phyloP scores from a whole-genome alignment of 1,140 invertebrate species.

The Drosophila sp. region DNA sequence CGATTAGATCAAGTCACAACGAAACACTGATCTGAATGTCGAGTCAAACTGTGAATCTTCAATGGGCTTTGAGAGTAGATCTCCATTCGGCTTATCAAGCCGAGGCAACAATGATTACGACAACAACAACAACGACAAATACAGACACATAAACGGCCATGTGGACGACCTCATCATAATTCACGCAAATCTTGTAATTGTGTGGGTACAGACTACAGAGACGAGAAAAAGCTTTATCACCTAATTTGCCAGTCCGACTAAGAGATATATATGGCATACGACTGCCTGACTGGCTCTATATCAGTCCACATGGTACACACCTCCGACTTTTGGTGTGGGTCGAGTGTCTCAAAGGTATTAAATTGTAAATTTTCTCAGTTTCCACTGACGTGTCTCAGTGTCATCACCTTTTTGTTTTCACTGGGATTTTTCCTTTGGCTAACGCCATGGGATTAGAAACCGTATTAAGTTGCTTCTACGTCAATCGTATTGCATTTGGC shows the following conservation, averaged over 20 bases:
- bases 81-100: slow-evolving; percentile 42
- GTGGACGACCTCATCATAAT: slow-evolving; percentile 41
- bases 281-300: slow-evolving; percentile 7
- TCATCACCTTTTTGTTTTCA: neutral
- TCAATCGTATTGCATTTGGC: slow-evolving; percentile 4
- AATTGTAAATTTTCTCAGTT: slow-evolving; percentile 46
- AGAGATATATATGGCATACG: slow-evolving; percentile 4
- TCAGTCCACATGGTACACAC: slow-evolving; percentile 34
- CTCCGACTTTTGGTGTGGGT: slow-evolving; percentile 33
- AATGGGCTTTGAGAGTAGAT: slow-evolving; percentile 25
- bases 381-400: slow-evolving; percentile 19
- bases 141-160: neutral
- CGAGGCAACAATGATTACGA: slow-evolving; percentile 22
- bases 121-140: slow-evolving; percentile 12
- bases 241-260: slow-evolving; percentile 42
- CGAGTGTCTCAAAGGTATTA: slow-evolving; percentile 18
- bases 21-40: slow-evolving; percentile 43
- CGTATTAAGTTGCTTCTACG: slow-evolving; percentile 16
- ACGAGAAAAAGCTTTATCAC: slow-evolving; percentile 31
- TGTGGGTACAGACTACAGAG: slow-evolving; percentile 17
- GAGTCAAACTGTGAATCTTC: slow-evolving; percentile 28
- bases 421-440: slow-evolving; percentile 22
- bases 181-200: slow-evolving; percentile 62
- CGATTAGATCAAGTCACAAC: slow-evolving; percentile 22
- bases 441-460: neutral